Evolutionary conservation across 2,888 invertebrate species (phyloP).

Genomic region (Uropetala carovei): DNA sequence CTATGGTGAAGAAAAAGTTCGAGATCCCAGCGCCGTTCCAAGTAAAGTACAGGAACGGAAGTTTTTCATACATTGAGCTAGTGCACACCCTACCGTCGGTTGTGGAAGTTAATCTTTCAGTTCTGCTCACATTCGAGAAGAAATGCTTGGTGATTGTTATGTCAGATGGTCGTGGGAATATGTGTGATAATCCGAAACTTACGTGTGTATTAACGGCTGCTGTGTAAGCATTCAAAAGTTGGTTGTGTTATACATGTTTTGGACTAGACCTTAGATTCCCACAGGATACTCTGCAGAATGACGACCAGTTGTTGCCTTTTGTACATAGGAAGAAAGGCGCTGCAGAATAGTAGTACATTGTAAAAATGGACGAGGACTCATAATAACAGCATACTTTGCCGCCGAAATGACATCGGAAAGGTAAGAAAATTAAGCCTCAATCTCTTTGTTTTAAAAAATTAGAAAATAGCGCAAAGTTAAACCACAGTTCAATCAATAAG

Average conservation of each 20-base stretch:
- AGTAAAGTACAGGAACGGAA: not conserved
- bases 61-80: slow-evolving; percentile 20
- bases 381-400: slow-evolving; percentile 9
- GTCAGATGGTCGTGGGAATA: slow-evolving; percentile 53
- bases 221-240: slow-evolving; percentile 10
- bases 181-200: not conserved
- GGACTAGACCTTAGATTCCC: slow-evolving; percentile 17
- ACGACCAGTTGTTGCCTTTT: slow-evolving; percentile 30
- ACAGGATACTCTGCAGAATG: not conserved
- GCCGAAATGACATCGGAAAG: slow-evolving; percentile 51
- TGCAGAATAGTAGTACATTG: slow-evolving; percentile 39
- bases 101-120: slow-evolving; percentile 11
- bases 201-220: slow-evolving; percentile 23
- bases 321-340: slow-evolving; percentile 40
- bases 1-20: not conserved
- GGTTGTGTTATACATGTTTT: slow-evolving; percentile 35
- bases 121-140: slow-evolving; percentile 46
- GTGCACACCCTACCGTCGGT: slow-evolving; percentile 48
- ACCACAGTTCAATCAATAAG: slow-evolving; percentile 54
- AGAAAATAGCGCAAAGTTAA: not conserved
- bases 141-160: slow-evolving; percentile 23
- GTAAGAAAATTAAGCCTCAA: not conserved
- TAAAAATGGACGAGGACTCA: slow-evolving; percentile 42
- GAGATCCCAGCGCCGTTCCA: slow-evolving; percentile 3
- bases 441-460: not conserved